Evolutionary conservation across 1,140 invertebrate species (phyloP).

Genomic region (Idris sp.): DNA sequence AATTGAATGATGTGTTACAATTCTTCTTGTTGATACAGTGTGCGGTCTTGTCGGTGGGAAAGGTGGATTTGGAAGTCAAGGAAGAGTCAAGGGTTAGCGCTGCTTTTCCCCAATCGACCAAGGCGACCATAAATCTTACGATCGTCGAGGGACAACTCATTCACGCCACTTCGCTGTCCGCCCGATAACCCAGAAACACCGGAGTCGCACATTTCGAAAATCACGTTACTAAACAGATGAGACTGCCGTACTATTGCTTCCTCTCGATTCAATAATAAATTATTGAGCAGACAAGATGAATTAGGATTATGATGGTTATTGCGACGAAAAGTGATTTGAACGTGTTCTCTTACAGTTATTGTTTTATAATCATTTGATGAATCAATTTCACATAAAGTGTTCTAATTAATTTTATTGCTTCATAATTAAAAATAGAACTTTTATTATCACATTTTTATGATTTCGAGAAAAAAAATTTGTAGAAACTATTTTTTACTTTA

Average conservation of each 20-base stretch:
- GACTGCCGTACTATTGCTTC: slow-evolving; percentile 32
- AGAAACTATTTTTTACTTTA: no score
- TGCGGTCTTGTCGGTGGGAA: slow-evolving; percentile 38
- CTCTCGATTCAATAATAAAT: slow-evolving; percentile 30
- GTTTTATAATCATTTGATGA: no score
- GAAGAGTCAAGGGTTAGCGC: slow-evolving; percentile 74
- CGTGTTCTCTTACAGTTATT: no score
- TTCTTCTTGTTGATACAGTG: slow-evolving; percentile 54
- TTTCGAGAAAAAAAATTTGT: no score
- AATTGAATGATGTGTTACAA: slow-evolving; percentile 29
- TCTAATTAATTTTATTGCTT: no score
- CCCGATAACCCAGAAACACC: slow-evolving; percentile 67
- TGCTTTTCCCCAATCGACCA: slow-evolving; percentile 57
- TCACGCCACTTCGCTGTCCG: slow-evolving; percentile 74
- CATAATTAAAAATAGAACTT: no score
- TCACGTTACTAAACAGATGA: slow-evolving; percentile 55
- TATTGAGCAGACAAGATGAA: slow-evolving; percentile 32
- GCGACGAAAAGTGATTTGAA: no score
- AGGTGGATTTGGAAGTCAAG: slow-evolving; percentile 58
- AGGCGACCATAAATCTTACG: slow-evolving; percentile 76
- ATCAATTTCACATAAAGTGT: no score
- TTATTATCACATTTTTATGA: no score
- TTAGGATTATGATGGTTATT: slow-evolving; percentile 39
- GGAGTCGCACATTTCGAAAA: slow-evolving; percentile 56
- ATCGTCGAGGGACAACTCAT: slow-evolving; percentile 76